Base-by-base conservation (phyloP, 30 jellyfish, hydroid and myxozoan species). In the Rhopilema esculentum region DNA sequence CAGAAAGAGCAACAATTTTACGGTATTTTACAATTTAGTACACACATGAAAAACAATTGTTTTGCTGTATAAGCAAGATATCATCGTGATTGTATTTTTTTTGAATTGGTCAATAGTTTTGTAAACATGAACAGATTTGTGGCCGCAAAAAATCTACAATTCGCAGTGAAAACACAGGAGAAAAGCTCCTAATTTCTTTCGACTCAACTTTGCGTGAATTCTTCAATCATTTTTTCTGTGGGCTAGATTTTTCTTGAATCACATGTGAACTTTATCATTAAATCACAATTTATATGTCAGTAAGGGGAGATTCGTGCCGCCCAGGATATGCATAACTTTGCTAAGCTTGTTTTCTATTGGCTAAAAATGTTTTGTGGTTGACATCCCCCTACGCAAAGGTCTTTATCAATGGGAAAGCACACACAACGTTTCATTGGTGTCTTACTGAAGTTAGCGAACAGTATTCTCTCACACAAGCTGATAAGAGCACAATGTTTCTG, bases 281-380 rank as follows among this genome's bases (percentile, higher is more conserved):
- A 40, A 12, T 40, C 57, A 12, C 12, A 40, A 40, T 40, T 40
- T 40, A 12, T 40, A 40, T 40, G 57, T 76, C 48, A 27, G 75
- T 12, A 76, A 51, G 27, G 65, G 16, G 65, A 27, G 65, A 31
- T 12, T 33, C 31, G 21, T 65, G 70, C 49, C 86, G 86, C 88
- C 79, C 88, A 61, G 88, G 88, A 78, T 78, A 78, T 62, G 75
- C 88, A 78, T 78, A 78, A 78, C 30, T 57, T 78, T 75, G 8
- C 21, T 78, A n/a, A 64, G 71, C 88, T 78, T 27, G 29, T 48
- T 1, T 78, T 25, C 77, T 31, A 78, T 78, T 78, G 88, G 88
- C 79, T 78, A 0, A 31, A 26, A 62, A 21, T 20, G 65, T 19
- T 31, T 78, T 63, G 78, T 40, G 78, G 78, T 78, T 20, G 79